Evolutionary conservation across 2,113 vertebrate genomes (phyloP).

Genomic region (Arvicanthis niloticus): DNA sequence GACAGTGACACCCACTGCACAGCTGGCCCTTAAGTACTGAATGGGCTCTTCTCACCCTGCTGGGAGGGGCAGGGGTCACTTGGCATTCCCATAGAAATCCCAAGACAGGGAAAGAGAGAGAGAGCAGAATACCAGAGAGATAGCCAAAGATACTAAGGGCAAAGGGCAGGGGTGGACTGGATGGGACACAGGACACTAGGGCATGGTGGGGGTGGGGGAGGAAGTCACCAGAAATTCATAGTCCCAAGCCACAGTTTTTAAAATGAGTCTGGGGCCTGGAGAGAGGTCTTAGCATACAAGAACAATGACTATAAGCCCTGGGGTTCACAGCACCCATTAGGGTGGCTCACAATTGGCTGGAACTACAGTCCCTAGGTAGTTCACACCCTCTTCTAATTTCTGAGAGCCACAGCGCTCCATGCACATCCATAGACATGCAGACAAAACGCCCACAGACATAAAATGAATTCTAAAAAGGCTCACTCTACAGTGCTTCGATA

Average conservation of each 20-base stretch:
- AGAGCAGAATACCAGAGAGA: neutral
- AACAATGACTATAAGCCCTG: neutral
- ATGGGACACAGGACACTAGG: too few species aligned
- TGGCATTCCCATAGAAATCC: neutral
- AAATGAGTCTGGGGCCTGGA: constrained; percentile 4
- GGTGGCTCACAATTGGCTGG: neutral
- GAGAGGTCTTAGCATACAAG: neutral
- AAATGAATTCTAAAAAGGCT: neutral
- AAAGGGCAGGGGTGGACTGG: neutral
- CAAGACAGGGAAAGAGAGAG: neutral
- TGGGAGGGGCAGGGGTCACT: neutral
- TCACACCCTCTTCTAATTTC: neutral
- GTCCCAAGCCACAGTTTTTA: neutral
- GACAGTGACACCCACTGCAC: neutral
- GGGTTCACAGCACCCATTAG: neutral
- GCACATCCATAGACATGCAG: neutral
- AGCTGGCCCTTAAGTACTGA: neutral
- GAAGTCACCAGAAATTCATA: neutral
- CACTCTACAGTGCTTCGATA: constrained; percentile 32
- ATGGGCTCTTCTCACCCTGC: neutral
- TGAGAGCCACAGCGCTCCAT: too few species aligned
- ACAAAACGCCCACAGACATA: neutral
- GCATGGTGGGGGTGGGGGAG: too few species aligned
- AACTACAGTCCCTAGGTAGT: neutral
- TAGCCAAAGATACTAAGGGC: neutral